Base-by-base conservation (phyloP, 2,888 invertebrate genomes). In the Tortrix viridana region DNA sequence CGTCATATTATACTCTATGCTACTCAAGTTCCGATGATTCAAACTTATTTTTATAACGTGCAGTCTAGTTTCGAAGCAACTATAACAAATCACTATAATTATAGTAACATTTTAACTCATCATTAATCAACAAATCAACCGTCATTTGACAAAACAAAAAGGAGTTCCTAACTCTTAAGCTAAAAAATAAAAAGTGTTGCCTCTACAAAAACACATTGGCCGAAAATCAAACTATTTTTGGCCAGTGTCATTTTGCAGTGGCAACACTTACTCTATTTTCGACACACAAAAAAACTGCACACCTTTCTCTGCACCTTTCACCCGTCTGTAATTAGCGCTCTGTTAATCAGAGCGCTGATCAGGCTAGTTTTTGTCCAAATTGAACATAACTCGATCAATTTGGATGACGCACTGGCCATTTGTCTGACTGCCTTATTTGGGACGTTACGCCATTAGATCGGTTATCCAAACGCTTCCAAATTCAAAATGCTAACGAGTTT, bases 291-390 rank as follows among this genome's bases (percentile, higher is more conserved):
- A 76, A 79, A 72, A 60, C 53, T 71, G 72, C 70, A 67, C 76
- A 77, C 86, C 87, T 89, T 89, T 90, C 89, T 87, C 87, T 79
- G 75, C 80, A 81, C 88, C 90, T 90, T 90, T 90, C 90, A 88
- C 89, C 80, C 72, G 77, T 70, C 74, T 74, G 73, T 79, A 82
- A 88, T 88, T 85, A 88, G 84, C 86, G 88, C 81, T 89, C 88
- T 89, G 87, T 85, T 90, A 87, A 89, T 83, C 85, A 85, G 81
- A 76, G 80, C 76, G 81, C 79, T 76, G 73, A 74, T 74, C 74
- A 69, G 73, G 73, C 76, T 72, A 67, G 69, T 81, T 82, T 81
- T 80, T 76, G 74, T 68, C 75, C 76, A 74, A 82, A 80, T 82
- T 81, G 75, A 73, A 73, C 71, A 47, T 50, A 77, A 74, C 68